These are phyloP conservation scores for Parnassius mnemosyne DNA, from an alignment of 2,888 invertebrate genomes.

Conservation along the genomic window DNA sequence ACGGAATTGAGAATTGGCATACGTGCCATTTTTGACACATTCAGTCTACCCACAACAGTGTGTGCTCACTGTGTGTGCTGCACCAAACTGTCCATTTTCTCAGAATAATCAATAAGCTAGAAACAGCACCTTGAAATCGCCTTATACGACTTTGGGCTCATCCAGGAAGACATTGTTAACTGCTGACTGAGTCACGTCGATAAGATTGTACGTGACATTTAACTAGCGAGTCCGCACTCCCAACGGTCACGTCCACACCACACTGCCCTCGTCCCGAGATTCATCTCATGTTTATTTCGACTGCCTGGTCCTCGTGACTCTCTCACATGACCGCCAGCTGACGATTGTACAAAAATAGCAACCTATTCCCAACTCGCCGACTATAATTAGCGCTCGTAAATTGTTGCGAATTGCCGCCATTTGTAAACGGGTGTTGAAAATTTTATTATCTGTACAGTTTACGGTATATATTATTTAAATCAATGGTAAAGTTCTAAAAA, in stretches of 20 bases:
- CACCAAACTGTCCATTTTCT: too few species aligned
- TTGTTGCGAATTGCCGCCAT: too few species aligned
- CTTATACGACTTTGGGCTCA: not conserved
- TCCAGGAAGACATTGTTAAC: slow-evolving; percentile 4
- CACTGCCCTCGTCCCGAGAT: not conserved
- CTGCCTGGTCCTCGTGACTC: slow-evolving; percentile 4
- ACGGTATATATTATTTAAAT: too few species aligned
- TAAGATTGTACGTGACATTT: not conserved
- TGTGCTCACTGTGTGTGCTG: too few species aligned
- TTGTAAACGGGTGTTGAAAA: too few species aligned
- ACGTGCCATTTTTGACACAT: too few species aligned
- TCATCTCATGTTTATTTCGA: not conserved
- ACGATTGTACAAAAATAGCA: slow-evolving; percentile 3
- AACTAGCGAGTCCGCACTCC: not conserved
- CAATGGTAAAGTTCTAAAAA: too few species aligned
- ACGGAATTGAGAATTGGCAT: too few species aligned
- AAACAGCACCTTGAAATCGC: too few species aligned
- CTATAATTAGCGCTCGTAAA: too few species aligned
- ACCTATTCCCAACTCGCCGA: slow-evolving; percentile 5
- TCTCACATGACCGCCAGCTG: slow-evolving; percentile 8
- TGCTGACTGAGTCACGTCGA: not conserved
- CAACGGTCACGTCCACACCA: not conserved
- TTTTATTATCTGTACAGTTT: not conserved
- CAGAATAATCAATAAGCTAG: too few species aligned
- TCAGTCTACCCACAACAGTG: too few species aligned